Conservation (phyloP, 2,797 vertebrate genomes). For the Eulemur coronatus region DNA sequence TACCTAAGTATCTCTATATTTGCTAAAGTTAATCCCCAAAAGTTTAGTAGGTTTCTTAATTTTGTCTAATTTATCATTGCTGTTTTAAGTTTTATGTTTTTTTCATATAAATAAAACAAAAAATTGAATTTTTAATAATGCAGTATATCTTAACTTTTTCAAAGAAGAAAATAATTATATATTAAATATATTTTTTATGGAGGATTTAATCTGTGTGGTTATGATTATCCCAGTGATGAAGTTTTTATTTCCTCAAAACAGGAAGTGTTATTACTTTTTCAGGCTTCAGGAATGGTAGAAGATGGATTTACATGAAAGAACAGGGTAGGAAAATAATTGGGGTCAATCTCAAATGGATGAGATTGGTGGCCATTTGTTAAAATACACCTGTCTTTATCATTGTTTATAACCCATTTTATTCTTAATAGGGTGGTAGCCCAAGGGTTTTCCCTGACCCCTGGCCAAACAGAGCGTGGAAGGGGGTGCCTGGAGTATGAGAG, state of each 20-base stretch:
- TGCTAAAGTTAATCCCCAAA: background rate
- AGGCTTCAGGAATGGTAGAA: background rate
- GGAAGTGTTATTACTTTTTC: background rate
- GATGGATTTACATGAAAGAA: constrained; percentile 3
- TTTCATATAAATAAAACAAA: background rate
- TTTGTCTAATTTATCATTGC: background rate
- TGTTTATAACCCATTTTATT: background rate
- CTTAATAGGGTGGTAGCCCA: background rate
- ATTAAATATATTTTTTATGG: constrained; percentile 7
- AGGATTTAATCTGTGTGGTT: constrained; percentile 20
- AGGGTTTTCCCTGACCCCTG: background rate
- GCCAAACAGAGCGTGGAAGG: background rate
- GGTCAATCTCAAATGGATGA: background rate
- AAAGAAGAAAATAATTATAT: background rate
- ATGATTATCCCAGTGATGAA: background rate
- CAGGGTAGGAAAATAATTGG: background rate
- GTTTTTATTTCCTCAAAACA: constrained; percentile 1
- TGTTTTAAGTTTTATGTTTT: constrained; percentile 31
- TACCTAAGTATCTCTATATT: background rate
- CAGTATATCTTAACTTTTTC: background rate
- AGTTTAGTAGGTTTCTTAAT: background rate
- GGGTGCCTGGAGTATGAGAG: background rate
- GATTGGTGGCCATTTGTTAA: background rate
- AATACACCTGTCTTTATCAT: background rate
- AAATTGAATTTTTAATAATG: background rate